Base-by-base conservation (phyloP, 2,888 invertebrate species). In the Philhelius pedissequus region DNA sequence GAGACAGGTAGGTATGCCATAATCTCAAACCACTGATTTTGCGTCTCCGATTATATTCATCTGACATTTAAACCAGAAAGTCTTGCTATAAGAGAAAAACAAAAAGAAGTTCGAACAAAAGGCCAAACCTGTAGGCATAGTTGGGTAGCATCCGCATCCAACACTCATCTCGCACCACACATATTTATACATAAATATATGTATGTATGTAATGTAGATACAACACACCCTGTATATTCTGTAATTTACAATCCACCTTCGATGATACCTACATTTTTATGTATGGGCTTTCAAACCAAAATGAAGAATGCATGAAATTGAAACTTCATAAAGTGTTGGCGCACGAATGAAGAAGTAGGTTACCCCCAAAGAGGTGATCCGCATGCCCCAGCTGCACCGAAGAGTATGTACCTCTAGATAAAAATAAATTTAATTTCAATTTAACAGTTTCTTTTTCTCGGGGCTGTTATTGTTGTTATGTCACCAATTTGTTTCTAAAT, bases 331-430 rank as follows among this genome's bases (percentile, higher is more conserved):
- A 54, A 25, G 15, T 32, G 13, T 15, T 40, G 30, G 43, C n/a
- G 38, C 45, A 56, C 70, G 62, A 50, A 64, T 52, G 74, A 75
- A 84, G 80, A 84, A 84, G 84, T 84, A 84, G 84, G 84, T 84
- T 84, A 84, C 22, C 75, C 66, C 70, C 79, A 27, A 43, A 62
- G 71, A 68, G 60, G 52, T 74, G 66, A 79, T 79, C 68, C 68
- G n/a, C n/a, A 45, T 66, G 40, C 43, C 62, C 27, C 71, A 66
- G 50, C 68, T 73, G 77, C 15, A 50, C 48, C 60, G 38, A 48
- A 38, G 38, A 35, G 56, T 20, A 6, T 40, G 4, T 52, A 76
- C 25, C 48, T 43, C 0, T 13, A 62, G 43, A 43, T 68, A 48
- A 58, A 79, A 74, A 79, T 71, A 80, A 75, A 75, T 52, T 82